Base-by-base conservation (phyloP, 1,140 invertebrate genomes). In the Anagrus nilaparvatae region DNA sequence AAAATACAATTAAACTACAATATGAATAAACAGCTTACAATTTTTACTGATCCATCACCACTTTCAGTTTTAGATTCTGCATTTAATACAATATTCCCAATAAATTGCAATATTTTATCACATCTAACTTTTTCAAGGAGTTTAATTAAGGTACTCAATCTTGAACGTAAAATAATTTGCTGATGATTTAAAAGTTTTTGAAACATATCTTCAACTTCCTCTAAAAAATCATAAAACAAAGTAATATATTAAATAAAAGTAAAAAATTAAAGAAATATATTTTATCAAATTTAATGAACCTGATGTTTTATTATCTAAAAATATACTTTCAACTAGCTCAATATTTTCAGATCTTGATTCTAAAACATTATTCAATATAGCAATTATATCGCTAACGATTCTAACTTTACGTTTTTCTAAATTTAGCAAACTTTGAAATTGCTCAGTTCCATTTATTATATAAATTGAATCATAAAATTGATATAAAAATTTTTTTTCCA, bases 381-480 rank as follows among this genome's bases (percentile, higher is more conserved):
- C 75, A 12, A 86, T 51, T 27, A 82, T 60, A 60, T 84, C 76
- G 30, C 73, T 54, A 16, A 78, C 70, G 43, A 85, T 63, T 52
- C 53, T 72, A 27, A 55, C 57, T 54, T 75, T 75, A 61, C 66
- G 74, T 54, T 70, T 74, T 64, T 84, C 74, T 47, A 74, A 60
- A 44, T 50, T 54, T 36, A 73, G 51, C 27, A 73, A 49, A 28
- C 67, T 57, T 13, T 61, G 60, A 5, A 74, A 46, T 17, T 56
- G 41, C 3, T 24, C 16, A 2, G 51, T 55, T 56, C 70, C 76
- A 36, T 75, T 73, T 17, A 83, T 65, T 24, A 82, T 74, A 13
- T 74, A 72, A 23, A 86, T 67, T 3, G 82, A 75, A 44, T 86
- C 79, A 54, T 82, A 87, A 53, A 87, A 79, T 52, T 89, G 84